Base-by-base conservation (phyloP, 2,888 invertebrate genomes). In the Exocentrus adspersus region DNA sequence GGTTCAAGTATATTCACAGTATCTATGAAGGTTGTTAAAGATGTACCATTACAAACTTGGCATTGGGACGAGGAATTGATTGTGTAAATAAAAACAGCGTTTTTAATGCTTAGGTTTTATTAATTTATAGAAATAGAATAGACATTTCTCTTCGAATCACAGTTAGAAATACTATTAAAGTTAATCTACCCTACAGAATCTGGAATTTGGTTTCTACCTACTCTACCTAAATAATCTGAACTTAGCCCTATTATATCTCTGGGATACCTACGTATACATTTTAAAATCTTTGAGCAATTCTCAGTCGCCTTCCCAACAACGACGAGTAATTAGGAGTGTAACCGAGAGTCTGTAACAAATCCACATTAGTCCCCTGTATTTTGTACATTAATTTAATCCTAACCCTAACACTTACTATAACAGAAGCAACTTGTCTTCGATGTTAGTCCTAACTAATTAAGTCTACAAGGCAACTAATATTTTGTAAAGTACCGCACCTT, bases 101-200 rank as follows among this genome's bases (percentile, higher is more conserved):
- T 5, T 17, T 1, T 43, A 20, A 43, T 51, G 51, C 50, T 46
- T 60, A 50, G 53, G 24, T 51, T 65, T 64, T 67, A 65, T 66
- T 60, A 46, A 65, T 71, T 74, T 77, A 75, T 74, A 77, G 78
- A 78, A 77, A 76, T 76, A 78, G 73, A 76, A 75, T 71, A 69
- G 72, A 75, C 72, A 71, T 71, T 75, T 73, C 61, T 77, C 75
- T 76, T 69, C 73, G 78, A 72, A 80, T 80, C 80, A 80, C 79
- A 80, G 80, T 79, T 78, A 78, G 77, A 78, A 80, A 78, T 78
- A 79, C 79, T 74, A 73, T 67, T 59, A 59, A 65, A 58, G 56
- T 60, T 65, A 60, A 42, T 62, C 68, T 70, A 69, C 46, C 21
- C 69, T 65, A 69, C 60, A 60, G 61, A 71, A 66, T 67, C 54